Percentiles rank a stretch among this genome's conserved stretches.
Evolutionary conservation across 2,113 vertebrate genomes (phyloP).

Genomic region (Eurypyga helias): DNA sequence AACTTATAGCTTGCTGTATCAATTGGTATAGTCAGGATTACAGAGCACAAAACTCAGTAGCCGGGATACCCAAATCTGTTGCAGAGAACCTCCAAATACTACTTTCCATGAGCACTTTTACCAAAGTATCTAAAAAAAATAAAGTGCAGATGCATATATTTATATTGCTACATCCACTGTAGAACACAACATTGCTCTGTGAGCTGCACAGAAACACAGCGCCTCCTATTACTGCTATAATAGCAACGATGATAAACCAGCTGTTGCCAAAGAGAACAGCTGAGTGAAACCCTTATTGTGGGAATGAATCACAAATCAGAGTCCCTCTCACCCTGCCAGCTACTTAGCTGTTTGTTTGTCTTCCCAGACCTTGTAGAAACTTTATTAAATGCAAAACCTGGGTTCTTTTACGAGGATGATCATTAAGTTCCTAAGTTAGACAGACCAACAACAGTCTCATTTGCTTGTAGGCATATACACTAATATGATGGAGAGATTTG

Average conservation of each 20-base stretch:
- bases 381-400: fast-evolving
- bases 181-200: not conserved
- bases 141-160: fast-evolving
- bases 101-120: fast-evolving
- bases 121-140: not conserved
- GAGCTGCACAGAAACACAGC: not conserved
- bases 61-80: not conserved
- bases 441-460: not conserved
- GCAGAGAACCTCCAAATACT: not conserved
- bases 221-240: not conserved
- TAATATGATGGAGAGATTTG: fast-evolving
- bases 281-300: not conserved
- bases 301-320: not conserved
- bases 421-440: fast-evolving
- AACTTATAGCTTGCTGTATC: not conserved
- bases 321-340: not conserved
- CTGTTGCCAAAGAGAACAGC: not conserved
- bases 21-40: not conserved
- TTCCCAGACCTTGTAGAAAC: not conserved
- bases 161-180: not conserved
- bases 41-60: not conserved
- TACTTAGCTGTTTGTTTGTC: not conserved
- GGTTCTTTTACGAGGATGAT: not conserved
- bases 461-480: not conserved
- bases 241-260: not conserved